Percentiles rank a stretch among this genome's conserved stretches.
Conservation (phyloP, 2,797 vertebrate genomes). For the Lagorchestes hirsutus region DNA sequence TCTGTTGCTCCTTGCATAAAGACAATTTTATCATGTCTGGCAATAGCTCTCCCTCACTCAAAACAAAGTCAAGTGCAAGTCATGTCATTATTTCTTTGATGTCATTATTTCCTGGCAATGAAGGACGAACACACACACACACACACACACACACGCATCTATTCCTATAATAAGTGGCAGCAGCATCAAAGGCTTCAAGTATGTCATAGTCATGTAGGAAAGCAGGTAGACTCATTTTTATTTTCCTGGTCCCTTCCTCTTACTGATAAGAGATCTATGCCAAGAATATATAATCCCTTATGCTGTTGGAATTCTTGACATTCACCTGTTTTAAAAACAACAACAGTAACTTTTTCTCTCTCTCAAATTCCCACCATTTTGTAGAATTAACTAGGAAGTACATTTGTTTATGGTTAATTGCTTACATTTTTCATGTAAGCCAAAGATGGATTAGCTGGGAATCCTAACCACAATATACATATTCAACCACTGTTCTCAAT, state of each 20-base stretch:
- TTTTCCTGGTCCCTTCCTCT: background rate
- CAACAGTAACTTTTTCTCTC: background rate
- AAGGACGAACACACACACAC: no score
- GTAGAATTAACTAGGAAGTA: background rate
- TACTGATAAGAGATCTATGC: background rate
- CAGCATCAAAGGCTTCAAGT: background rate
- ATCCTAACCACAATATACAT: background rate
- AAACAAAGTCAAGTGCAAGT: no score
- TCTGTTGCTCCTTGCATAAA: background rate
- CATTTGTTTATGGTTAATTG: background rate
- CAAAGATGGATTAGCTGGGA: background rate
- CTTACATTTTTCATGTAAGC: background rate
- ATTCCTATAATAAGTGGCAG: background rate
- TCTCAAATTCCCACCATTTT: background rate
- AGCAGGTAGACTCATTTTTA: background rate
- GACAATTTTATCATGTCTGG: background rate
- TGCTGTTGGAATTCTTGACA: background rate
- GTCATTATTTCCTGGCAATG: no score
- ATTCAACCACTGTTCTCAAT: background rate
- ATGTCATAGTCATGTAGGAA: background rate
- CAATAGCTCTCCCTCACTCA: background rate
- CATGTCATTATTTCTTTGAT: no score
- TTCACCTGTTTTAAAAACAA: background rate
- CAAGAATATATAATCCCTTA: background rate
- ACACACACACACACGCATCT: background rate